A percentile compares a stretch with the other conserved stretches of the same genome.
Conservation (phyloP, 2,888 invertebrate species). For the Agrochola lychnidis region DNA sequence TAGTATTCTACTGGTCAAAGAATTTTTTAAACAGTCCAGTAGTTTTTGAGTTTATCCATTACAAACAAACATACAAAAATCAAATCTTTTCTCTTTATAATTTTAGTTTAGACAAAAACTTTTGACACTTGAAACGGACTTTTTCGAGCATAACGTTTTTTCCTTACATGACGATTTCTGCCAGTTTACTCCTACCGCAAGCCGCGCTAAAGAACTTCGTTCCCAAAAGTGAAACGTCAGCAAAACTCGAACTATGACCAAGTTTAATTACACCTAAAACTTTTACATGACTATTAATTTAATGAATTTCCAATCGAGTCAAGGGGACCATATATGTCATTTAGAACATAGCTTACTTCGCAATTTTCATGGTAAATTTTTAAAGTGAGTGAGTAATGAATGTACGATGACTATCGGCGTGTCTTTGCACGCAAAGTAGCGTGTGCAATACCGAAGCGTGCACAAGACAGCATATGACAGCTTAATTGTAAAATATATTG, state of each 20-base stretch:
- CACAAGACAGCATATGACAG: constrained; percentile 52
- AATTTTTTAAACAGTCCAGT: too few species aligned
- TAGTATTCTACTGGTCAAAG: too few species aligned
- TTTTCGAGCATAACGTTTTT: too few species aligned
- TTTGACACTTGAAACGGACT: too few species aligned
- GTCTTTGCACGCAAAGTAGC: constrained; percentile 71
- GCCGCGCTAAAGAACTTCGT: too few species aligned
- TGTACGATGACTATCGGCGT: constrained; percentile 39
- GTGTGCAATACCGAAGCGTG: constrained; percentile 62
- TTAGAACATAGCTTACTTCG: constrained; percentile 21
- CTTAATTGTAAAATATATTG: constrained; percentile 56
- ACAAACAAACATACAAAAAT: too few species aligned
- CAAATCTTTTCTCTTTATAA: too few species aligned
- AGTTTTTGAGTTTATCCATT: too few species aligned
- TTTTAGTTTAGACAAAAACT: too few species aligned
- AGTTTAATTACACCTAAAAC: neutral
- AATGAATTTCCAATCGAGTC: constrained; percentile 21
- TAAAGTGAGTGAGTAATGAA: constrained; percentile 46
- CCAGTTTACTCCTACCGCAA: too few species aligned
- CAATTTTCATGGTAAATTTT: constrained; percentile 38
- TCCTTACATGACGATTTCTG: too few species aligned
- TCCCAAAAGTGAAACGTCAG: neutral
- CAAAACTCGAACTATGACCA: neutral
- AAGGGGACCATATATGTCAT: constrained; percentile 15
- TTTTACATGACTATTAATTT: neutral